Evolutionary conservation across 2,113 vertebrate species (phyloP).

Genomic region (Theristicus caerulescens): DNA sequence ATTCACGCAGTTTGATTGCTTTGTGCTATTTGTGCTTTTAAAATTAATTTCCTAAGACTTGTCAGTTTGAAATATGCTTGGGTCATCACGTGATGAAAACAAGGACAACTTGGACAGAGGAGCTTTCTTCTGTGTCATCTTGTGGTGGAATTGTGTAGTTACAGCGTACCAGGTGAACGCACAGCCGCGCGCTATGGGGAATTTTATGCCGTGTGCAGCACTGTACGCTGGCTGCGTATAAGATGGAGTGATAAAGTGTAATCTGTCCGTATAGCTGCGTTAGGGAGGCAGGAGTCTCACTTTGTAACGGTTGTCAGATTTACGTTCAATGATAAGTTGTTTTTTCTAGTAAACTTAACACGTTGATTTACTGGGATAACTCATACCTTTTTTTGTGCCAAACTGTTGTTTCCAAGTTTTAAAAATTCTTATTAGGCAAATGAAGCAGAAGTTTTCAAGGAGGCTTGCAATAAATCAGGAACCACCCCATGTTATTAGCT

Average conservation of each 20-base stretch:
- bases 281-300: not conserved
- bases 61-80: not conserved
- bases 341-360: not conserved
- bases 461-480: not conserved
- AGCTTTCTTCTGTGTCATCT: not conserved
- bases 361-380: not conserved
- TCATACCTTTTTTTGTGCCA: not conserved
- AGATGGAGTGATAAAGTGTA: not conserved
- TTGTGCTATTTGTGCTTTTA: not conserved
- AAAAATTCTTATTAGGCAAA: not conserved
- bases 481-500: not conserved
- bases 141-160: not conserved
- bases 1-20: not conserved
- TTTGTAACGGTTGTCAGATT: not conserved
- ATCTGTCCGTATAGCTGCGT: too few species aligned
- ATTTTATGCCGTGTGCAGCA: too few species aligned
- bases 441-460: not conserved
- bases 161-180: not conserved
- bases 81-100: not conserved
- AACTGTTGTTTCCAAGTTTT: not conserved
- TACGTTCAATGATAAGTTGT: not conserved
- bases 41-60: not conserved
- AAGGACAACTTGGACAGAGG: not conserved
- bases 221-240: fast-evolving
- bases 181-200: not conserved